Conservation (phyloP, 1,140 invertebrate species). For the Micrasema longulum region DNA sequence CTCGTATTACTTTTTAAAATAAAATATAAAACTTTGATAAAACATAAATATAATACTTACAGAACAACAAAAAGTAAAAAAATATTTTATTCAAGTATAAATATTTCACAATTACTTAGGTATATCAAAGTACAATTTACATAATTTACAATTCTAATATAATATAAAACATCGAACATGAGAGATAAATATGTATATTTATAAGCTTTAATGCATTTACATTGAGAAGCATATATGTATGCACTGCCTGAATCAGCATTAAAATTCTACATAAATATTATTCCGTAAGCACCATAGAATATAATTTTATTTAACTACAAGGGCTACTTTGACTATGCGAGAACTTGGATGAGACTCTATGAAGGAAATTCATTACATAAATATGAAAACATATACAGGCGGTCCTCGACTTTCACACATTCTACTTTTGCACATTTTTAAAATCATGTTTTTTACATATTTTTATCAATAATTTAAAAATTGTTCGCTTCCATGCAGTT, state of each 20-base stretch:
- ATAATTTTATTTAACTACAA: slow-evolving; percentile 1
- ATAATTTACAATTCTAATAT: slow-evolving; percentile 30
- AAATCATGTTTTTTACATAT: too few species aligned
- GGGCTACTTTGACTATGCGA: too few species aligned
- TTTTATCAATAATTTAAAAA: too few species aligned
- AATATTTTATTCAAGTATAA: too few species aligned
- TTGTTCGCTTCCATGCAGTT: too few species aligned
- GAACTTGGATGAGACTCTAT: too few species aligned
- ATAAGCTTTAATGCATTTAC: slow-evolving; percentile 1
- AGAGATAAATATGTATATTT: not conserved
- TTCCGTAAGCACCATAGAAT: slow-evolving; percentile 25
- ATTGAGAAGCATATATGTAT: slow-evolving; percentile 7
- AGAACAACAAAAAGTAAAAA: too few species aligned
- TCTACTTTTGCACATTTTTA: too few species aligned
- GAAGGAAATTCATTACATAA: too few species aligned
- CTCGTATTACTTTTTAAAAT: too few species aligned
- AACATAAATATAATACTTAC: slow-evolving; percentile 12
- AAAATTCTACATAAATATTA: slow-evolving; percentile 2
- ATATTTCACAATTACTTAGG: slow-evolving; percentile 31
- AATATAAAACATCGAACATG: slow-evolving; percentile 26
- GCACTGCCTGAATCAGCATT: not conserved
- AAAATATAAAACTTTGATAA: not conserved
- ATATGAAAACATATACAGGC: too few species aligned
- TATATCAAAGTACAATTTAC: slow-evolving; percentile 25
- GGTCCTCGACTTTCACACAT: too few species aligned